Evolutionary conservation across 2,113 vertebrate species (phyloP).

Genomic region (Ceratotherium simum): DNA sequence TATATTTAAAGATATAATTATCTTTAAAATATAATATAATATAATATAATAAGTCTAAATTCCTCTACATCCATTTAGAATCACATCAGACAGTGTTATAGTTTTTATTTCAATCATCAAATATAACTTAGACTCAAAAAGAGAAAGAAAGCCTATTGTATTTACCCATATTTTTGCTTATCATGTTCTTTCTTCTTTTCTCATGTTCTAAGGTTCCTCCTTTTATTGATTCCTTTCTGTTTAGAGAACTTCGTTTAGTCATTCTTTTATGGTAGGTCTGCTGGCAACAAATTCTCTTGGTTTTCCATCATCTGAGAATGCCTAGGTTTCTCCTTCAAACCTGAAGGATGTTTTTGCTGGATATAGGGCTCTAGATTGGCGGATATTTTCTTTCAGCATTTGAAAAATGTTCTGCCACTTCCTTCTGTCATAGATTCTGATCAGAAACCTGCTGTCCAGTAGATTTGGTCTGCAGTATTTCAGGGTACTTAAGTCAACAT

Average conservation of each 20-base stretch:
- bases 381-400: background rate
- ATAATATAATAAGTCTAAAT: background rate
- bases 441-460: background rate
- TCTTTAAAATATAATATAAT: too few relatives aligned
- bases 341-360: background rate
- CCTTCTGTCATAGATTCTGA: background rate
- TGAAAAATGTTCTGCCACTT: background rate
- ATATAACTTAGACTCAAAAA: conserved; percentile 23
- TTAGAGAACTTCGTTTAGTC: background rate
- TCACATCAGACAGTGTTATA: background rate
- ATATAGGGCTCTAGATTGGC: background rate
- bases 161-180: background rate
- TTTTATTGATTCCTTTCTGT: background rate
- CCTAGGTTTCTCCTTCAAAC: background rate
- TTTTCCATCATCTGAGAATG: background rate
- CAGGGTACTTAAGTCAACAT: background rate
- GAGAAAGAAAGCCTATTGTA: background rate
- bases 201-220: background rate
- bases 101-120: conserved; percentile 28
- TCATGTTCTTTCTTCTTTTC: background rate
- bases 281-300: background rate
- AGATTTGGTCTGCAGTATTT: background rate
- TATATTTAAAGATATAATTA: too few relatives aligned
- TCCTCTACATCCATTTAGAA: background rate
- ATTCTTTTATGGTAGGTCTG: background rate